A percentile compares a stretch with the other conserved stretches of the same genome.
These are phyloP conservation scores for Desmophyllum pertusum DNA, from an alignment of 92 coral and sea anemone species.

Conservation along the genomic window DNA sequence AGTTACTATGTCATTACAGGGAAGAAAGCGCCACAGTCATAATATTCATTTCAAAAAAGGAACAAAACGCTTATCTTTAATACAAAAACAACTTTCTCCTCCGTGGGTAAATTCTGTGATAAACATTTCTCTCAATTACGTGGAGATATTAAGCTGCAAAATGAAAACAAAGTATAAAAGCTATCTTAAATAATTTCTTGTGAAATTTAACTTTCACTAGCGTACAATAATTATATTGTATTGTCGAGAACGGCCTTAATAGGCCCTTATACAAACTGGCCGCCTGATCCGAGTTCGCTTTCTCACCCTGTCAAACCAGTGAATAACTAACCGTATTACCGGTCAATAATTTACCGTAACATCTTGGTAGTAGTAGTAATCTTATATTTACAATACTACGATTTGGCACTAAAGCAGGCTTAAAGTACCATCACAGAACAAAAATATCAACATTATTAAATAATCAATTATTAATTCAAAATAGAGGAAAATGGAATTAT, in stretches of 20 bases:
- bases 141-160: constrained; percentile 4
- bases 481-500: constrained; percentile 21
- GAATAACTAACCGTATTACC: constrained; percentile 29
- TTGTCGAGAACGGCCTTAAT: constrained; percentile 17
- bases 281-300: constrained; percentile 37
- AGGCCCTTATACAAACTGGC: constrained; percentile 1
- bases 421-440: constrained; percentile 22
- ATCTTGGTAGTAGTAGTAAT: constrained; percentile 20
- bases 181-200: constrained; percentile 23
- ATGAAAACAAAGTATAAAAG: constrained; percentile 33
- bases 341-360: constrained; percentile 32
- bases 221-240: constrained; percentile 20
- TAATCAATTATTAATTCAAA: constrained; percentile 39
- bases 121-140: constrained; percentile 18
- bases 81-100: constrained; percentile 22
- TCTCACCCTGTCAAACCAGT: constrained; percentile 43
- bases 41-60: background rate
- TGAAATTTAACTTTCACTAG: constrained; percentile 32
- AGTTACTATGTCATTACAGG: background rate
- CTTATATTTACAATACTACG: constrained; percentile 37
- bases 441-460: constrained; percentile 33
- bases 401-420: background rate
- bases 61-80: constrained; percentile 11
- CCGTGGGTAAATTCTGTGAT: background rate
- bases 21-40: constrained; percentile 6